Evolutionary conservation across 2,113 vertebrate genomes (phyloP).

Genomic region (Etia nguti): DNA sequence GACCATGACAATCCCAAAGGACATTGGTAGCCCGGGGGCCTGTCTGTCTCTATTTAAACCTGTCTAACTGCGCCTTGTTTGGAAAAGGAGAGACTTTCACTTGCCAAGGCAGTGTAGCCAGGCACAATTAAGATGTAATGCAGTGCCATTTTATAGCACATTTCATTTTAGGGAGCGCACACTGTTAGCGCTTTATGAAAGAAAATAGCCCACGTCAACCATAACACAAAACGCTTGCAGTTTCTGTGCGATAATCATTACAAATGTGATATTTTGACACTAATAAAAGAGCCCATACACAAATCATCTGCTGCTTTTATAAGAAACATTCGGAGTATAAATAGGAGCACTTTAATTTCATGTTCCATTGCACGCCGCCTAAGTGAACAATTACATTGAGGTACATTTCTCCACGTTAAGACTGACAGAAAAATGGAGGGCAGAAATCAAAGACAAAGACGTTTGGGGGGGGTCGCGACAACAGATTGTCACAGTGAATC

Average conservation of each 20-base stretch:
- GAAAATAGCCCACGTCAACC: background rate
- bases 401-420: conserved; percentile 21
- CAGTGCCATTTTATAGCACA: background rate
- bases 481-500: conserved; percentile 43
- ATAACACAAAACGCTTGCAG: background rate
- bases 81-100: conserved; percentile 12
- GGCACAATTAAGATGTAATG: conserved; percentile 12
- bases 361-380: conserved; percentile 39
- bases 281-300: background rate
- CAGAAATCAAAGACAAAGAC: conserved; percentile 7
- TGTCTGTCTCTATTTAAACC: conserved; percentile 47
- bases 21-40: conserved; percentile 20
- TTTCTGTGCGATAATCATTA: background rate
- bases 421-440: conserved; percentile 31
- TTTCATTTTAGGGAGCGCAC: background rate
- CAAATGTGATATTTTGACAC: background rate
- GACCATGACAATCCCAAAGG: conserved; percentile 52
- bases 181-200: background rate
- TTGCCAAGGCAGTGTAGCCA: background rate
- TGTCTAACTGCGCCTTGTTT: conserved; percentile 13
- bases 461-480: background rate
- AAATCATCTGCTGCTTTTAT: conserved; percentile 26
- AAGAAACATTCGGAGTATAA: conserved; percentile 18
- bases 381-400: background rate
- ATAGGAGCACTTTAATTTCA: conserved; percentile 36